phyloP scores from a whole-genome alignment of 2,797 vertebrate genomes.

The Sphenodon punctatus region DNA sequence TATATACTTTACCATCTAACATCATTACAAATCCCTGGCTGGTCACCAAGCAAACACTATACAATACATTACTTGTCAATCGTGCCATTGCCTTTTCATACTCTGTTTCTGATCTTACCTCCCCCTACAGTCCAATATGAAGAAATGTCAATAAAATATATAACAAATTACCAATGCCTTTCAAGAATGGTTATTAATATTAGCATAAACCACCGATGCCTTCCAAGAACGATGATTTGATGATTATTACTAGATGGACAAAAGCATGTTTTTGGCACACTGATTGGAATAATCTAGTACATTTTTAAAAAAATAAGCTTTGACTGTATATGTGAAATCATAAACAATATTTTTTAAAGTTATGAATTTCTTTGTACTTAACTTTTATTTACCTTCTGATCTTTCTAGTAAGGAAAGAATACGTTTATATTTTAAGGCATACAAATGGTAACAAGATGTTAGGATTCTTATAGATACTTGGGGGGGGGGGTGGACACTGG shows the following conservation, averaged over 20 bases:
- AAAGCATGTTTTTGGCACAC: neutral
- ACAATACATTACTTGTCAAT: constrained; percentile 30
- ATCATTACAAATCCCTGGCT: constrained; percentile 41
- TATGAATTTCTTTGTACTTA: neutral
- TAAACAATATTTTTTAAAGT: too few species aligned
- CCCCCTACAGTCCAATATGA: constrained; percentile 29
- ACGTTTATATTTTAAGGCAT: neutral
- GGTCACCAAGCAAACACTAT: constrained; percentile 33
- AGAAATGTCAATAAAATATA: constrained; percentile 35
- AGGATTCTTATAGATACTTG: neutral
- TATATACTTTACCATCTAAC: constrained; percentile 46
- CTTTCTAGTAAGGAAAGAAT: neutral
- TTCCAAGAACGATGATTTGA: neutral
- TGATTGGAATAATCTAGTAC: neutral
- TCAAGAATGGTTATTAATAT: neutral
- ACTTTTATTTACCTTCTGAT: neutral
- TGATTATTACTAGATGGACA: constrained; percentile 13
- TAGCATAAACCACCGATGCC: constrained; percentile 20
- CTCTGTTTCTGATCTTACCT: constrained; percentile 35
- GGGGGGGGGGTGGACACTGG: neutral
- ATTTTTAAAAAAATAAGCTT: neutral
- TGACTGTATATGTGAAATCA: neutral
- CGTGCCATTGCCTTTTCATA: constrained; percentile 23
- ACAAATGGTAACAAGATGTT: neutral
- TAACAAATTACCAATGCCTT: constrained; percentile 8